phyloP scores from a whole-genome alignment of 2,888 invertebrate genomes.

The Bursaphelenchus okinawaensis region DNA sequence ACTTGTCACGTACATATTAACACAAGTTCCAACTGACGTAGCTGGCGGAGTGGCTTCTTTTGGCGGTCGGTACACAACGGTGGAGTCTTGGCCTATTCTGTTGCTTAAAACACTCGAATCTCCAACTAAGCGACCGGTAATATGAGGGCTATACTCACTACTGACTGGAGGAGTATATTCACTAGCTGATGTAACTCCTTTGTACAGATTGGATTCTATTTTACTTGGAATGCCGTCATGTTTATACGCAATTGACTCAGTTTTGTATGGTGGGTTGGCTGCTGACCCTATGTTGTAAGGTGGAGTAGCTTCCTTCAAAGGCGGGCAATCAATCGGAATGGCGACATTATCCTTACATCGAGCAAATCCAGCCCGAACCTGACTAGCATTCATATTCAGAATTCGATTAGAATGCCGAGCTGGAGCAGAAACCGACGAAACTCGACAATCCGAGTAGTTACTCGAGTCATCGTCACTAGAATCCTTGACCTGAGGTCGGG shows the following conservation, averaged over 20 bases:
- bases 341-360: slow-evolving; percentile 38
- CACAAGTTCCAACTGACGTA: background rate
- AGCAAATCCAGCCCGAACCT: slow-evolving; percentile 14
- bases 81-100: background rate
- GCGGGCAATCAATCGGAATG: slow-evolving; percentile 50
- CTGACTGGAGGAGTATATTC: too few species aligned
- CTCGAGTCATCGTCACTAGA: slow-evolving; percentile 20
- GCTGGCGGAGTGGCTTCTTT: background rate
- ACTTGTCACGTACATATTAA: background rate
- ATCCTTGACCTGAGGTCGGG: slow-evolving; percentile 7
- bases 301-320: background rate
- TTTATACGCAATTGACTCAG: too few species aligned
- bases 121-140: background rate
- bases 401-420: slow-evolving; percentile 11
- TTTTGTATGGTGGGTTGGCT: too few species aligned
- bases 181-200: too few species aligned
- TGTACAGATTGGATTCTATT: too few species aligned
- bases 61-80: background rate
- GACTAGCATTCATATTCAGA: background rate
- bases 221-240: too few species aligned
- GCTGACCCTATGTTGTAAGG: slow-evolving; percentile 4
- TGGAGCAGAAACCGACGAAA: slow-evolving; percentile 23
- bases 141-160: too few species aligned
- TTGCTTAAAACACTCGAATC: too few species aligned
- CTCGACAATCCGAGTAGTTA: slow-evolving; percentile 13